A percentile compares a stretch with the other conserved stretches of the same genome.
These are phyloP conservation scores for Pterophyllum scalare DNA, from an alignment of 2,113 vertebrate species.

Conservation along the genomic window DNA sequence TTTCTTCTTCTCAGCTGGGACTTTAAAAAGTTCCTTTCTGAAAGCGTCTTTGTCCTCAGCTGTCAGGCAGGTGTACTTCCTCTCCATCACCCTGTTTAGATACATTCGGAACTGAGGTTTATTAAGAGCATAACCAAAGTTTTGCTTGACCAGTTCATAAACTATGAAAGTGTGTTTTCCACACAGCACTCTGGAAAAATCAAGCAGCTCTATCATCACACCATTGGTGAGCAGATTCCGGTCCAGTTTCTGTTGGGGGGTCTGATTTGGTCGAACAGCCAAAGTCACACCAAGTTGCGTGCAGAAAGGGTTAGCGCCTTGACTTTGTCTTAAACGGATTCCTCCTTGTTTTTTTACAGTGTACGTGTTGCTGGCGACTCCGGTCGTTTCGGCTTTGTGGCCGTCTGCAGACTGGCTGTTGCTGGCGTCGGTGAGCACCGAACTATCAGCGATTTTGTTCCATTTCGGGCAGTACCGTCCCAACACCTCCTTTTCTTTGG, in stretches of 20 bases:
- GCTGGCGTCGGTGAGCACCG: neutral
- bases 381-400: neutral
- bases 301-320: neutral
- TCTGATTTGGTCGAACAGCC: neutral
- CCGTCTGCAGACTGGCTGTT: neutral
- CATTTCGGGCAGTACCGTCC: neutral
- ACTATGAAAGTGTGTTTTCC: neutral
- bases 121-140: constrained; percentile 19
- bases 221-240: constrained; percentile 10
- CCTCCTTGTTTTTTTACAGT: neutral
- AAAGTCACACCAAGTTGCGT: constrained; percentile 11
- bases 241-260: constrained; percentile 18
- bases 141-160: constrained; percentile 18
- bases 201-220: constrained; percentile 35
- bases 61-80: neutral
- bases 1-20: neutral
- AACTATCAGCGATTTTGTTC: neutral
- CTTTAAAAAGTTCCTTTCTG: neutral
- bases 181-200: constrained; percentile 40
- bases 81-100: neutral
- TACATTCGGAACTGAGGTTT: neutral
- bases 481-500: rapidly evolving
- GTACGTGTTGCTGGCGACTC: neutral
- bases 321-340: neutral
- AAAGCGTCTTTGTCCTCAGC: neutral